Base-by-base conservation (phyloP, 2,888 invertebrate genomes). In the Rhabditoides inermis region DNA sequence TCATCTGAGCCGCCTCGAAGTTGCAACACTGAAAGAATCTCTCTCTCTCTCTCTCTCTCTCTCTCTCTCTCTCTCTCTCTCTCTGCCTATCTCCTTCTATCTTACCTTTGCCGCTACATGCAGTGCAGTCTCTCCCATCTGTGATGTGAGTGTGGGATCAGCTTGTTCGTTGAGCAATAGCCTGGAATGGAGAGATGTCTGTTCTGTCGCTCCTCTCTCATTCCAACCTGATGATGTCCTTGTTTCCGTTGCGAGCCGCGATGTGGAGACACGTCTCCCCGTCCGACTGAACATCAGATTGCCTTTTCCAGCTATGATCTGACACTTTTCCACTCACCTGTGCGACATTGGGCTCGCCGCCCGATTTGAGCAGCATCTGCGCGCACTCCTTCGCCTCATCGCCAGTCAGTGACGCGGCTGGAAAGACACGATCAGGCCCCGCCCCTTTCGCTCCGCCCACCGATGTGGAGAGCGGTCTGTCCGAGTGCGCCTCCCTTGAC, bases 201-300 rank as follows among this genome's bases (percentile, higher is more conserved):
- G 22, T 12, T 22, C 37, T 5, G 2, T 47, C 20, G 37, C 7
- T 30, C 22, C 20, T 12, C 27, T n/a, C 10, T 6, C 40, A 40
- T 40, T 20, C 7, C 20, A 35, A 63, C 66, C 57, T 56, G 57
- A 73, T 82, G 6, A 92, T 89, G 49, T 85, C 84, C 48, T 90
- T 80, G 78, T 92, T 91, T 0, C 95, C 98, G 72, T 87, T 85
- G 66, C 88, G 84, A 0, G 94, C 89, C 0, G 95, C 90, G 20
- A 95, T 90, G 77, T 98, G 98, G 3, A 95, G 86, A 0, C 95
- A 90, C 1, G 94, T 94, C 80, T 92, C 88, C 2, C 94, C 92
- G 78, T 94, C 81, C 78, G n/a, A n/a, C n/a, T n/a, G n/a, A n/a
- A n/a, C n/a, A n/a, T n/a, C n/a, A n/a, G n/a, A n/a, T n/a, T n/a